Evolutionary conservation across 2,888 invertebrate genomes (phyloP).

Genomic region (Perizoma flavofasciatum): DNA sequence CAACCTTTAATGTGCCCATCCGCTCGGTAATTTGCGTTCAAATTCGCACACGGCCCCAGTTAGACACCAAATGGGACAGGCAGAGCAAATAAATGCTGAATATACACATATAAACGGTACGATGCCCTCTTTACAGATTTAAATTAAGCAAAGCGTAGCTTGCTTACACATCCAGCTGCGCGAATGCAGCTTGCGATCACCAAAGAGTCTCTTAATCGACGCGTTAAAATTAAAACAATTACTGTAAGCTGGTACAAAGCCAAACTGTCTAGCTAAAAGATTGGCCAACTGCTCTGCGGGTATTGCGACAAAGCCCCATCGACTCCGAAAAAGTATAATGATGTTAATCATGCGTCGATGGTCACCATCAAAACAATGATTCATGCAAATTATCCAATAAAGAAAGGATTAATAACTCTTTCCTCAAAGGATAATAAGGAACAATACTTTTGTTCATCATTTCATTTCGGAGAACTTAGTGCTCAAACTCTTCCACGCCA

Average conservation of each 20-base stretch:
- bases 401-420: slow-evolving; percentile 11
- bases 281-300: too few relatives aligned
- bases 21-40: slow-evolving; percentile 19
- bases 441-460: slow-evolving; percentile 25
- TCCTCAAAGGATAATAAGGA: slow-evolving; percentile 7
- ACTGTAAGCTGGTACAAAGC: slow-evolving; percentile 42
- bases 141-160: slow-evolving; percentile 60
- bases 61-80: slow-evolving; percentile 19
- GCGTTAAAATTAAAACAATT: slow-evolving; percentile 59
- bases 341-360: neutral
- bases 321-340: too few relatives aligned
- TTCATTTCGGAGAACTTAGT: slow-evolving; percentile 23
- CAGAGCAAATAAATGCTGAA: slow-evolving; percentile 24
- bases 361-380: neutral
- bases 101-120: slow-evolving; percentile 39
- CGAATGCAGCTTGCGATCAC: slow-evolving; percentile 48
- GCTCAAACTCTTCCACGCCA: slow-evolving; percentile 36
- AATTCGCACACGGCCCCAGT: slow-evolving; percentile 20
- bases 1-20: slow-evolving; percentile 33
- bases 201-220: slow-evolving; percentile 39
- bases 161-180: slow-evolving; percentile 65
- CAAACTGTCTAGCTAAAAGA: slow-evolving; percentile 24
- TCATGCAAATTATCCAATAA: neutral
- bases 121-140: slow-evolving; percentile 52
- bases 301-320: too few relatives aligned